Percentiles rank a stretch among this genome's conserved stretches.
Conservation (phyloP, 2,888 invertebrate species). For the Anaspis maculata region DNA sequence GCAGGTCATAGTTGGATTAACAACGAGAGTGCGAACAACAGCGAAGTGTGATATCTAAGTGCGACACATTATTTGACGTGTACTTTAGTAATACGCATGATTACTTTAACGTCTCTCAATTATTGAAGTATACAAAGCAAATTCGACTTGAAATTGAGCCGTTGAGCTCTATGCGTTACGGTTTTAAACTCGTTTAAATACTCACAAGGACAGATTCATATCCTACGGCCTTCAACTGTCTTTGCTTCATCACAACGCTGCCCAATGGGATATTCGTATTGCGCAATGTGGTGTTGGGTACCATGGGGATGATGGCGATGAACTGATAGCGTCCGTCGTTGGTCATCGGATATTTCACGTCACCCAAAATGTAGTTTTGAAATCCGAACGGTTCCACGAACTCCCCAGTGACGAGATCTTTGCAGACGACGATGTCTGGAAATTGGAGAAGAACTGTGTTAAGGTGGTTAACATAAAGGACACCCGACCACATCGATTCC, state of each 20-base stretch:
- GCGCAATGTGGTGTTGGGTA: conserved; percentile 53
- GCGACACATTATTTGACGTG: too few species aligned
- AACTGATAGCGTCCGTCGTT: conserved; percentile 42
- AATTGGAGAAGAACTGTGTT: conserved; percentile 11
- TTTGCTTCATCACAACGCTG: conserved; percentile 50
- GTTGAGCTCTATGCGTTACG: too few species aligned
- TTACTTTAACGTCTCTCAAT: too few species aligned
- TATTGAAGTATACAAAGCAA: too few species aligned
- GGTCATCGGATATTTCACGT: conserved; percentile 30
- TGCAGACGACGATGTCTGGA: conserved; percentile 36
- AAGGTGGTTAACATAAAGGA: too few species aligned
- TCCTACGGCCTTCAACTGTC: conserved; percentile 55
- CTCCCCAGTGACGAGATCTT: conserved; percentile 43
- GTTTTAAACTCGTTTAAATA: too few species aligned
- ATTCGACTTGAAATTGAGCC: too few species aligned
- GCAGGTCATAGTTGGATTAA: too few species aligned
- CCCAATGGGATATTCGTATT: conserved; percentile 49
- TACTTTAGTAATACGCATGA: too few species aligned
- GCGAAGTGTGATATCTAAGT: too few species aligned
- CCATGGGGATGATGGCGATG: conserved; percentile 51
- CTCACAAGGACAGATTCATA: conserved; percentile 50
- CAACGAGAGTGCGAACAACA: too few species aligned
- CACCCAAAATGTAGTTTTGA: conserved; percentile 46
- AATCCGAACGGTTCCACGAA: conserved; percentile 45
- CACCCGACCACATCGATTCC: too few species aligned